Evolutionary conservation across 2,888 invertebrate species (phyloP), one percentile per base, ranked within the genome.

Genomic region (Neoscelio sp.): DNA sequence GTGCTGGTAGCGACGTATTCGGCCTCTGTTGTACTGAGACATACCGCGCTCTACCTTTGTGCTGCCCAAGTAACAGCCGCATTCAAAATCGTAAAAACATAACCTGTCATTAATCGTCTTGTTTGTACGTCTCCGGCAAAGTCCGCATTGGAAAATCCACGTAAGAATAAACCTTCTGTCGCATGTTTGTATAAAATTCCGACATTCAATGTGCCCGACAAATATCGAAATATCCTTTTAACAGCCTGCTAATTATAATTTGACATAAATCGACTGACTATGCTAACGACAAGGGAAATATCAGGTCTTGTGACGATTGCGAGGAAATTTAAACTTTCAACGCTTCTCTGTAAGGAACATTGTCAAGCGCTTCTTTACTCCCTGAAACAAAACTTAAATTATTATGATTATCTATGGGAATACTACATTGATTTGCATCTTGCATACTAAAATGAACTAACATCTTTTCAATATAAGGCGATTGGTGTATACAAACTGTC

Each of bases 191-290:
- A 82, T 7, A 35, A 5, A 5, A 82, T 80, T 15, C 76, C 71
- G 1, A 64, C 12, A 0, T 73, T 38, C 1, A 15, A 7, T 0
- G 78, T 77, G 6, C 50, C 68, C 0, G 8, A 23, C 1, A 80
- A 13, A 23, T 77, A 77, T 20, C 50, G 65, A 1, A 81, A 38
- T 6, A 81, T 76, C 28, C 73, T 46, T 54, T 80, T 82, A 0
- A 80, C 77, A 2, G 74, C 78, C 1, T 40, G 35, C 76, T 78
- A 76, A 23, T 83, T 35, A 28, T 77, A 54, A n/a, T 58, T 46
- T 2, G 20, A 40, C 1, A 74, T 6, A 17, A 30, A 75, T 6
- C 44, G 50, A 23, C 80, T 80, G 2, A 75, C 65, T 12, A 23
- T 18, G 28, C 56, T 74, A 2, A 74, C 68, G 0, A 60, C 60